Percentiles rank a stretch among this genome's conserved stretches.
These are phyloP conservation scores for Phrynocephalus versicolor DNA, from an alignment of 2,113 vertebrate species.

Conservation along the genomic window DNA sequence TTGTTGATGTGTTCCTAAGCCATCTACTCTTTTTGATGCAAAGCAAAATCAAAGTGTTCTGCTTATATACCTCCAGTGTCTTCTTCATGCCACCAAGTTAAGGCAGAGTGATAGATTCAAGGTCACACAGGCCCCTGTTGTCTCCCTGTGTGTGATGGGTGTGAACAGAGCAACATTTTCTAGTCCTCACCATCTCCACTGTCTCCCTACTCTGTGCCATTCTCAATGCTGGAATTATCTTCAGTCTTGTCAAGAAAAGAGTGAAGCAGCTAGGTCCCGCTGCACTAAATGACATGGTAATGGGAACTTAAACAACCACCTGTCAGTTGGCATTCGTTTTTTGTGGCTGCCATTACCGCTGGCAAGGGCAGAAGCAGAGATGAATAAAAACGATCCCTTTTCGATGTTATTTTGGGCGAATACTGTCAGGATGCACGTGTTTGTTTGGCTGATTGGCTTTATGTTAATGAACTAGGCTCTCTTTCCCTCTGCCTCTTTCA, in stretches of 20 bases:
- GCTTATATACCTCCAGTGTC: not conserved
- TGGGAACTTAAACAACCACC: conserved; percentile 53
- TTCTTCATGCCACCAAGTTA: not conserved
- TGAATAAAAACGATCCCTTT: conserved; percentile 8
- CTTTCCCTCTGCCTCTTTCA: not conserved
- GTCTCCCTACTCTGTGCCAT: not conserved
- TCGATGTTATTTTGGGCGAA: conserved; percentile 24
- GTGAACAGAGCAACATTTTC: fast-evolving
- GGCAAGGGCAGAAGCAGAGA: conserved; percentile 51
- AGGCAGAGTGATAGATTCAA: not conserved
- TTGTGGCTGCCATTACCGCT: not conserved
- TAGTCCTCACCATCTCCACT: not conserved
- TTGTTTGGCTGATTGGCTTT: conserved; percentile 39
- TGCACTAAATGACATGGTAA: conserved; percentile 17
- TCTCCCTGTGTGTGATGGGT: not conserved
- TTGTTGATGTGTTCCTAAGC: not conserved
- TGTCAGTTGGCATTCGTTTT: conserved; percentile 30
- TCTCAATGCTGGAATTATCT: not conserved
- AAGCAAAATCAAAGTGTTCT: no score
- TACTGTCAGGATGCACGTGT: conserved; percentile 28
- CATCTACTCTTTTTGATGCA: no score
- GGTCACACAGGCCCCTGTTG: not conserved
- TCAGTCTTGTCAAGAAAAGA: conserved; percentile 28
- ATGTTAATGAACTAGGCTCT: conserved; percentile 42
- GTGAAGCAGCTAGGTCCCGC: conserved; percentile 22